Percentiles rank a stretch among this genome's conserved stretches.
phyloP scores from a whole-genome alignment of 1,140 invertebrate species.

The Gerris buenoi region DNA sequence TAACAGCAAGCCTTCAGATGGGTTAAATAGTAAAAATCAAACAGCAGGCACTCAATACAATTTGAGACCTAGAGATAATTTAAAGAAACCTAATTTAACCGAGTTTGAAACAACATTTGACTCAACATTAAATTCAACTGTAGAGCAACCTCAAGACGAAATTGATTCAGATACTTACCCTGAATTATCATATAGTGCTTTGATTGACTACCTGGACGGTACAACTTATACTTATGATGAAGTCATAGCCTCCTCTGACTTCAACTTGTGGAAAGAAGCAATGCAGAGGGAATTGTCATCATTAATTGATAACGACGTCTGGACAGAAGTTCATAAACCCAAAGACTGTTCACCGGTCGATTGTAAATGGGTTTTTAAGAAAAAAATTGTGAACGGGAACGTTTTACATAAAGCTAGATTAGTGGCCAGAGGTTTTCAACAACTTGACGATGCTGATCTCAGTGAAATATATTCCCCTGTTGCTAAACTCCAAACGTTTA shows the following conservation, averaged over 20 bases:
- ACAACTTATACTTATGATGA: neutral
- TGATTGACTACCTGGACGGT: neutral
- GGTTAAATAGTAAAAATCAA: neutral
- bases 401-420: neutral
- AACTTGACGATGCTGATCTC: constrained; percentile 20
- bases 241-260: neutral
- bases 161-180: too few relatives aligned
- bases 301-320: neutral
- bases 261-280: neutral
- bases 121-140: neutral
- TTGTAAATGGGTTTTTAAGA: neutral
- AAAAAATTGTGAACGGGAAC: neutral
- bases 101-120: neutral
- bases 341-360: neutral
- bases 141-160: neutral
- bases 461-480: constrained; percentile 28
- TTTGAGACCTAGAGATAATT: neutral
- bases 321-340: neutral
- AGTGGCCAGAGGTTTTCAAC: constrained; percentile 4
- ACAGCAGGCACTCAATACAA: neutral
- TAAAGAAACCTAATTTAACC: neutral
- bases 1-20: too few relatives aligned
- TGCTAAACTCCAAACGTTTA: constrained; percentile 23
- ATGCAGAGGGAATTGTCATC: neutral
- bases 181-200: neutral